These are phyloP conservation scores for Egretta garzetta DNA, from an alignment of 2,113 vertebrate species.

Conservation along the genomic window DNA sequence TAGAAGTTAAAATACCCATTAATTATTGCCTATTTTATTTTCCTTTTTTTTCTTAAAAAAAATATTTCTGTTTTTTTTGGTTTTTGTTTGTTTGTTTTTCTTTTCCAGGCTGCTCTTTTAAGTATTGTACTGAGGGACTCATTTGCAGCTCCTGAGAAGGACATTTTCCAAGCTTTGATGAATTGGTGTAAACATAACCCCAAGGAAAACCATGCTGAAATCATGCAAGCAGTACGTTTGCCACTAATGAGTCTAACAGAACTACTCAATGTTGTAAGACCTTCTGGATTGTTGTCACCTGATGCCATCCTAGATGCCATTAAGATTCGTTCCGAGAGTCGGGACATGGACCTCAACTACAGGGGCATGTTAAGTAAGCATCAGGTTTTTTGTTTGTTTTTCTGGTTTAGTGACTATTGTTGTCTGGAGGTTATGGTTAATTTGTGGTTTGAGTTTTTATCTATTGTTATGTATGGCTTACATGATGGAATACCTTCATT, in stretches of 20 bases:
- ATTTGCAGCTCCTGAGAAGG: conserved; percentile 93
- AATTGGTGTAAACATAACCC: conserved; percentile 93
- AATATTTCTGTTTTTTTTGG: neutral
- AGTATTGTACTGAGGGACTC: conserved; percentile 91
- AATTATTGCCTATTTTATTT: neutral
- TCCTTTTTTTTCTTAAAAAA: neutral
- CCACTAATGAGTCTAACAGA: conserved; percentile 97
- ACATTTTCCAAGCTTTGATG: conserved; percentile 94
- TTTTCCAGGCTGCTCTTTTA: conserved; percentile 85
- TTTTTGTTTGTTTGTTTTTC: neutral
- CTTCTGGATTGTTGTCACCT: conserved; percentile 89
- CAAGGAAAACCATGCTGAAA: conserved; percentile 85
- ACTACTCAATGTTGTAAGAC: conserved; percentile 93
- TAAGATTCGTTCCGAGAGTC: conserved; percentile 94
- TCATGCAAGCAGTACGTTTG: conserved; percentile 93
- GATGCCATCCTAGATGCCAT: conserved; percentile 97
- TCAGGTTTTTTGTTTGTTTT: neutral
- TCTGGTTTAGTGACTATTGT: neutral
- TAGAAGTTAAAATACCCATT: neutral
- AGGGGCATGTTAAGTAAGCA: conserved; percentile 95
- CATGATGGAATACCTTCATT: neutral
- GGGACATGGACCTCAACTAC: conserved; percentile 98
- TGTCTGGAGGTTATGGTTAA: neutral
- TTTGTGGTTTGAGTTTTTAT: neutral
- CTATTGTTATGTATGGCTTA: neutral